Base-by-base conservation (phyloP, 2,888 invertebrate genomes). In the Ecliptopera silaceata region DNA sequence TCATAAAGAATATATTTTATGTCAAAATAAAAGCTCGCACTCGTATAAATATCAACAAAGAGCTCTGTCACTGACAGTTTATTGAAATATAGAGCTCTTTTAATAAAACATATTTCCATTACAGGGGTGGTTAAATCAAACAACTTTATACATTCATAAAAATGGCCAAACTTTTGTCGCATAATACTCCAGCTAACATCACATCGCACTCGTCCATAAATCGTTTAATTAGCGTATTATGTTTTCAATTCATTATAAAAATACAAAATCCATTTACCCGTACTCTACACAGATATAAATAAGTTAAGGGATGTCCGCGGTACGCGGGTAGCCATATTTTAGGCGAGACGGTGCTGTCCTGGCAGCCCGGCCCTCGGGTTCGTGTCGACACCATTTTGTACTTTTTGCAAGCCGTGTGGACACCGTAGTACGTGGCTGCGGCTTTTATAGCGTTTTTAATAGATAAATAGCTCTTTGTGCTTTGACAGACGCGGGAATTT, bases 321-420 rank as follows among this genome's bases (percentile, higher is more conserved):
- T 66, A 69, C 50, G 58, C n/a, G 69, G 72, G 73, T 69, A 77
- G 75, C 79, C 72, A 82, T 85, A 85, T 80, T 77, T 88, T 75
- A 86, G 77, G 65, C 68, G 73, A 66, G 73, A 74, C 71, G 68
- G 66, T 70, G 68, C 72, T 46, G 60, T 46, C 56, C 56, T 56
- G 47, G 26, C 39, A 44, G 11, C 45, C 53, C 49, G 43, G 41
- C 34, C 45, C 34, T 22, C 26, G 42, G 63, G 46, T 69, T 67
- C 61, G 76, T 73, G 84, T 83, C 77, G 76, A 72, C 81, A 79
- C 75, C 72, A 77, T 81, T 82, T 82, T 66, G 59, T 65, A 62
- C 64, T 71, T 70, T 74, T 74, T 72, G 68, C 65, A 64, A 66
- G 61, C 68, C 68, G 73, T 65, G 77, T 69, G 76, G 75, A 70